Conservation (phyloP, 2,888 invertebrate species). For the Perithous albicinctus region DNA sequence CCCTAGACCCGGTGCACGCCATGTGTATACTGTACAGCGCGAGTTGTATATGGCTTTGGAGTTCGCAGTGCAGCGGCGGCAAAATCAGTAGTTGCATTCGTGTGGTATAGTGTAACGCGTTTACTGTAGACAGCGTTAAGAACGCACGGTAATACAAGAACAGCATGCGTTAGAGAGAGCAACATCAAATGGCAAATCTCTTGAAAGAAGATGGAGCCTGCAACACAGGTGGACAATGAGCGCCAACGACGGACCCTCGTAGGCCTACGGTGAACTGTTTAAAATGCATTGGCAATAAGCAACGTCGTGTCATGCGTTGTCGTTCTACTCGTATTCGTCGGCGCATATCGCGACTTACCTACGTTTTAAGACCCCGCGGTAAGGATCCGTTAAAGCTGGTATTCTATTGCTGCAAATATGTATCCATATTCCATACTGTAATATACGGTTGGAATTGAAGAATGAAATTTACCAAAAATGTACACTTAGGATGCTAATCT, state of each 20-base stretch:
- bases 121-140: constrained; percentile 29
- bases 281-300: constrained; percentile 84
- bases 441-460: background rate
- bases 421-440: background rate
- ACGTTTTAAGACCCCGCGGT: constrained; percentile 69
- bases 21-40: constrained; percentile 29
- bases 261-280: constrained; percentile 79
- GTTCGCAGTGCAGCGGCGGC: constrained; percentile 47
- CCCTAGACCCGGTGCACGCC: constrained; percentile 50
- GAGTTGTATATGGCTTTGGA: constrained; percentile 64
- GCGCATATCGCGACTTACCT: constrained; percentile 70
- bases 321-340: constrained; percentile 59
- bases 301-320: constrained; percentile 79
- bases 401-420: background rate
- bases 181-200: constrained; percentile 50
- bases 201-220: constrained; percentile 56
- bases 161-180: constrained; percentile 45
- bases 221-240: constrained; percentile 78
- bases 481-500: background rate
- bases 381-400: constrained; percentile 26
- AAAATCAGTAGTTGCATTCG: constrained; percentile 50
- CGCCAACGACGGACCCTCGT: constrained; percentile 62
- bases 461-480: background rate
- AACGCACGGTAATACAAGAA: constrained; percentile 43
- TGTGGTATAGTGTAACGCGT: constrained; percentile 40